Percentiles rank a stretch among this genome's conserved stretches.
These are phyloP conservation scores for Enteromius thamalakanensis DNA, from an alignment of 2,797 vertebrate species.

Conservation along the genomic window DNA sequence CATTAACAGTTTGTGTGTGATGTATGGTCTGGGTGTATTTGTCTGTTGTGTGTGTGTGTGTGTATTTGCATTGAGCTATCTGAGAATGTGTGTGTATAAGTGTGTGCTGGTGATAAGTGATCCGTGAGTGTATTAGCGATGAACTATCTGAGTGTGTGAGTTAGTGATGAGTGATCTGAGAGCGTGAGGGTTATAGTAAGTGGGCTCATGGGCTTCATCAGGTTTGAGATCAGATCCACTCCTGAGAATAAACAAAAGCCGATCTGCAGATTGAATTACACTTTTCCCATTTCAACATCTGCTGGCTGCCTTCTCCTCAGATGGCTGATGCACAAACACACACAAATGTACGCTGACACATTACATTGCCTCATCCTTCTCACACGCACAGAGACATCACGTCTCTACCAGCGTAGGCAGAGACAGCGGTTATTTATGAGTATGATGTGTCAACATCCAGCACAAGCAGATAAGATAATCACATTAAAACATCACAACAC, in stretches of 20 bases:
- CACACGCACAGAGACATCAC: conserved; percentile 3
- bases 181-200: neutral
- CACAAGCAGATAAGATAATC: neutral
- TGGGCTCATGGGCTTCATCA: conserved; percentile 27
- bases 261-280: conserved; percentile 40
- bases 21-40: neutral
- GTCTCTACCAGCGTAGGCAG: neutral
- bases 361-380: neutral
- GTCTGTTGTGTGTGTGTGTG: neutral
- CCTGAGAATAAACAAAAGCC: conserved; percentile 23
- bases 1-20: neutral
- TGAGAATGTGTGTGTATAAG: neutral
- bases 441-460: neutral
- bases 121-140: too few relatives aligned
- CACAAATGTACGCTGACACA: neutral
- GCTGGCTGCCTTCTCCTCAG: neutral
- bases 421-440: conserved; percentile 17
- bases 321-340: neutral
- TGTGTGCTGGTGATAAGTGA: neutral
- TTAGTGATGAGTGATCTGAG: neutral
- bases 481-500: neutral
- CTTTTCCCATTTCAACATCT: conserved; percentile 40
- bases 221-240: conserved; percentile 29
- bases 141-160: neutral
- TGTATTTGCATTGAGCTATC: neutral